phyloP scores from a whole-genome alignment of 2,113 vertebrate species.

The Callocephalon fimbriatum region DNA sequence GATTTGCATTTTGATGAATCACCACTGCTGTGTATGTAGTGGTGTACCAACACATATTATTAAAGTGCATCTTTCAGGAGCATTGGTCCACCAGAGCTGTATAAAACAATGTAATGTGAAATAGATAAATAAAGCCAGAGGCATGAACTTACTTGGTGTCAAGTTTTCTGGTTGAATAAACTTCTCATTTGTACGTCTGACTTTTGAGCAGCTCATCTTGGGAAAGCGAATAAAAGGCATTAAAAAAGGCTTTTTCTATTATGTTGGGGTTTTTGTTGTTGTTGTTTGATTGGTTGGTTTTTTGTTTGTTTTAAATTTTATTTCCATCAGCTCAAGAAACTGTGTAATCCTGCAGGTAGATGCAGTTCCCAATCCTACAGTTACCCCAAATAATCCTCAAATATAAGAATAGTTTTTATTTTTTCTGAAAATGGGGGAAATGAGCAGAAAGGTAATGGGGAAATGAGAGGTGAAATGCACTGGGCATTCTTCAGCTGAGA shows the following conservation, averaged over 20 bases:
- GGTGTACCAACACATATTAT: neutral
- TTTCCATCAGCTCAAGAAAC: neutral
- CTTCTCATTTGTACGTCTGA: neutral
- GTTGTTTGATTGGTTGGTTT: neutral
- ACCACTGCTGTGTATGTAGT: neutral
- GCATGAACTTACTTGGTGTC: neutral
- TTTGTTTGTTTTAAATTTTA: neutral
- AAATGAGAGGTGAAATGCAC: neutral
- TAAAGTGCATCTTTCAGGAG: neutral
- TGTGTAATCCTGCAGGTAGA: neutral
- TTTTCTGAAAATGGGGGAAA: neutral
- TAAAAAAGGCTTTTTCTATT: accelerated
- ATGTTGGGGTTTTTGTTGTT: accelerated
- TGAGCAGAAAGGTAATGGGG: neutral
- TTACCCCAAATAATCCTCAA: neutral
- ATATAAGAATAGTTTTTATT: neutral
- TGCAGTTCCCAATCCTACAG: neutral
- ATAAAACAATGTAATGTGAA: neutral
- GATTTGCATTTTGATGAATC: conserved; percentile 34
- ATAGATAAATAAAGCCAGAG: neutral
- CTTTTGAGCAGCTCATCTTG: neutral
- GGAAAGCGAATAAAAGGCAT: neutral
- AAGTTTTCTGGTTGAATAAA: neutral
- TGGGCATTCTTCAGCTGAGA: conserved; percentile 3
- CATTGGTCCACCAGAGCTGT: neutral